phyloP scores from a whole-genome alignment of 1,140 invertebrate species.

The Batillaria attramentaria region DNA sequence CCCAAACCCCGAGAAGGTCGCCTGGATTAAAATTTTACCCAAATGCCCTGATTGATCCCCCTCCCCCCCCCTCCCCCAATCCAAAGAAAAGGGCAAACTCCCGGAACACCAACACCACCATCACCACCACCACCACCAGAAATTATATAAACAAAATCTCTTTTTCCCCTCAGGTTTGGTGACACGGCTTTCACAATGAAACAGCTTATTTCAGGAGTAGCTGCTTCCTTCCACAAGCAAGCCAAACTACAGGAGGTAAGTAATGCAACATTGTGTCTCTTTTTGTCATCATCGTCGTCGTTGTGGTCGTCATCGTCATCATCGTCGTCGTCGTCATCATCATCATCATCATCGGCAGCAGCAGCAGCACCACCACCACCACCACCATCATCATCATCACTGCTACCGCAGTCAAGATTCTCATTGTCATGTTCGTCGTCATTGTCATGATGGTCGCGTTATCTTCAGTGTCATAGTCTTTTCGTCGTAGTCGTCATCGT shows the following conservation, averaged over 20 bases:
- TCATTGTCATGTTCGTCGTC: not conserved
- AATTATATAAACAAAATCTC: not conserved
- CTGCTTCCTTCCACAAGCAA: constrained; percentile 1
- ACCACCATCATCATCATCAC: not conserved
- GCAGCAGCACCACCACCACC: not conserved
- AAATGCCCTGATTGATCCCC: too few species aligned
- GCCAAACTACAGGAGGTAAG: constrained; percentile 3
- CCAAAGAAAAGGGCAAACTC: too few species aligned
- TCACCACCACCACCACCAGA: too few species aligned
- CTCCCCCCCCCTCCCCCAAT: too few species aligned
- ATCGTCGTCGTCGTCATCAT: constrained; percentile 33
- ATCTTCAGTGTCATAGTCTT: not conserved
- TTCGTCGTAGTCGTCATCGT: not conserved
- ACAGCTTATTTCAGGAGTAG: not conserved
- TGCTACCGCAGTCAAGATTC: not conserved
- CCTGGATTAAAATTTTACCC: too few species aligned
- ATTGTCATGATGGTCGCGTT: not conserved
- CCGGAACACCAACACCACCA: too few species aligned
- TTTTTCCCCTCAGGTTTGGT: not conserved
- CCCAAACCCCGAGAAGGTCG: too few species aligned
- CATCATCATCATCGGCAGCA: not conserved
- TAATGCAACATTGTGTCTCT: not conserved
- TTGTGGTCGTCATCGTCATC: not conserved
- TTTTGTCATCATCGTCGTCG: not conserved
- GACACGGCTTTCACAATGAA: constrained; percentile 23